Evolutionary conservation across 2,797 vertebrate genomes (phyloP), one percentile per base, ranked within the genome.

Genomic region (Erpetoichthys calabaricus): DNA sequence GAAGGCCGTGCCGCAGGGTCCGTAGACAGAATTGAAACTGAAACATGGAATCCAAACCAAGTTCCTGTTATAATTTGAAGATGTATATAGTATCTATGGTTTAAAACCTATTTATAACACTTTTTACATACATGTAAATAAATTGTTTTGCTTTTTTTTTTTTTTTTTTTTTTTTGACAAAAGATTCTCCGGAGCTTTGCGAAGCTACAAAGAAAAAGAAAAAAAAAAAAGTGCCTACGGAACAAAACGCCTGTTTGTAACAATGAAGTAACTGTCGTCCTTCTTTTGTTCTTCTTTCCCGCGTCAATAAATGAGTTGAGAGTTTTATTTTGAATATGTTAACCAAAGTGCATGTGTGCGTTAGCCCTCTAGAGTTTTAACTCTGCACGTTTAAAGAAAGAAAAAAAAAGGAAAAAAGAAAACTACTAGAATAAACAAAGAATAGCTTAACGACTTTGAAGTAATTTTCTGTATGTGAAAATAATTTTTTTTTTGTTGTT

Each of bases 41-140:
- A 66, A 58, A 64, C 71, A 67, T 45, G 57, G 8, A 64, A 67
- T 59, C 75, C 78, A 83, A 75, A 80, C 68, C 65, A 68, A 65
- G 80, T 86, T 72, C 84, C 79, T 89, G 83, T 89, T 87, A 90
- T 85, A 80, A 89, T 86, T 77, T 82, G 86, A 97, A 92, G 90
- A 90, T 98, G 95, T 98, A 98, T 91, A 98, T 98, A 98, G 87
- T 98, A 94, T 92, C 90, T 92, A 89, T 82, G 92, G 91, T 98
- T 98, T 94, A 89, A 92, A 97, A 90, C 92, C 88, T 98, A 98
- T 98, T 98, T 98, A 98, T 98, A 98, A 98, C 93, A 97, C 93
- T 94, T 98, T 98, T 97, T 98, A 97, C 92, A 95, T 96, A 81
- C 84, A 89, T 98, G 93, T 98, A 98, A 86, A 98, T 98, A 98